A percentile compares a stretch with the other conserved stretches of the same genome.
phyloP scores from a whole-genome alignment of 2,888 invertebrate species.

The Drosophila niveifrons region DNA sequence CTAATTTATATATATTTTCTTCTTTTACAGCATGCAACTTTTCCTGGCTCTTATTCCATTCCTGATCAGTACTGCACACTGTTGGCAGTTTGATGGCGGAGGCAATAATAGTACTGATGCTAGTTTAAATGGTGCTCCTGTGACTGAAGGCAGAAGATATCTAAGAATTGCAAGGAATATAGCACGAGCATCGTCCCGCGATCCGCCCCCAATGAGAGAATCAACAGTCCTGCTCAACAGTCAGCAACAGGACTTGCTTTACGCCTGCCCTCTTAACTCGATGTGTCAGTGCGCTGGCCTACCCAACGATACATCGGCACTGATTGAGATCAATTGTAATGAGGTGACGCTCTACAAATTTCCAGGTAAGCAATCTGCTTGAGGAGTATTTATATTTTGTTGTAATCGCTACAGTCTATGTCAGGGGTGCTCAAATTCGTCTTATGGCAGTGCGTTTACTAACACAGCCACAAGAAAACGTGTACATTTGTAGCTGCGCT shows the following conservation, averaged over 20 bases:
- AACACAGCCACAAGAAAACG: too few relatives aligned
- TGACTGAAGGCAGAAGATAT: conserved; percentile 24
- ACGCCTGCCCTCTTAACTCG: conserved; percentile 85
- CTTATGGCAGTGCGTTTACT: too few relatives aligned
- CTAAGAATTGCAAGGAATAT: conserved; percentile 63
- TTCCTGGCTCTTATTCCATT: conserved; percentile 84
- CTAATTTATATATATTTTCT: background rate
- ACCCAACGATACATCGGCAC: conserved; percentile 85
- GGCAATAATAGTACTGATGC: conserved; percentile 71
- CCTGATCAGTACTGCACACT: conserved; percentile 82
- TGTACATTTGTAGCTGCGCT: too few relatives aligned
- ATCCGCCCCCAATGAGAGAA: conserved; percentile 64
- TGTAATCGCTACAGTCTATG: background rate
- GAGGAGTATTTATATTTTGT: conserved; percentile 4
- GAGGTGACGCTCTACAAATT: conserved; percentile 86
- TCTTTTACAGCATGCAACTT: conserved; percentile 64
- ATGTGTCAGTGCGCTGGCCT: conserved; percentile 86
- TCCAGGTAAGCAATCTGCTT: conserved; percentile 83
- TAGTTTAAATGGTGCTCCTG: background rate
- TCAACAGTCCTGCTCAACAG: conserved; percentile 82
- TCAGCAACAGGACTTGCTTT: conserved; percentile 85
- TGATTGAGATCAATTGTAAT: conserved; percentile 86
- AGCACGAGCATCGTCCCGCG: conserved; percentile 57
- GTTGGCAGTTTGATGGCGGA: conserved; percentile 85
- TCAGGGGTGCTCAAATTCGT: too few relatives aligned